phyloP scores from a whole-genome alignment of 1,140 invertebrate species.

The Monomorium pharaonis region DNA sequence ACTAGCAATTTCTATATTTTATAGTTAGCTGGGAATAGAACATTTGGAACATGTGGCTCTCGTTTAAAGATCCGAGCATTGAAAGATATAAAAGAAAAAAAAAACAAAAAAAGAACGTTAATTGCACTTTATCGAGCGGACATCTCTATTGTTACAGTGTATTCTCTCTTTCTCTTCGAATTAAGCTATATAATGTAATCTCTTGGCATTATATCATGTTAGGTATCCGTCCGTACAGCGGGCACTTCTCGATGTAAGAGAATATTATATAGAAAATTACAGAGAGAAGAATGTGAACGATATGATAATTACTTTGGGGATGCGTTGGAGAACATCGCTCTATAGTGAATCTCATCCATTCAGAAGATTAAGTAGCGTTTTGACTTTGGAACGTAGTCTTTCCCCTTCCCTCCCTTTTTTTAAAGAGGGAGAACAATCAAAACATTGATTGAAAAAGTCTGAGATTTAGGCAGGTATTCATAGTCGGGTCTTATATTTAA shows the following conservation, averaged over 20 bases:
- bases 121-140: constrained; percentile 68
- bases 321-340: constrained; percentile 31
- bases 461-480: no score
- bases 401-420: not conserved
- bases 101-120: constrained; percentile 24
- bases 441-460: not conserved
- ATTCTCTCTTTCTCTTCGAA: constrained; percentile 62
- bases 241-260: constrained; percentile 67
- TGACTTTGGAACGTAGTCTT: not conserved
- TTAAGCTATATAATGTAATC: constrained; percentile 59
- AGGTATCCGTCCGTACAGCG: constrained; percentile 74
- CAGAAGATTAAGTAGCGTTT: not conserved
- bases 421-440: not conserved
- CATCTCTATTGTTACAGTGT: constrained; percentile 58
- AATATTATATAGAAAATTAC: constrained; percentile 7
- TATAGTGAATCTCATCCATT: constrained; percentile 26
- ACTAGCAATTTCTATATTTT: constrained; percentile 37
- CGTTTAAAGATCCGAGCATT: not conserved
- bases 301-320: constrained; percentile 40
- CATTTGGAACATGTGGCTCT: constrained; percentile 14
- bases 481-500: no score
- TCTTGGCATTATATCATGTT: constrained; percentile 59
- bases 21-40: constrained; percentile 32
- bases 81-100: constrained; percentile 10
- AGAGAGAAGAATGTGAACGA: constrained; percentile 22